A percentile compares a stretch with the other conserved stretches of the same genome.
These are phyloP conservation scores for Apoderus coryli DNA, from an alignment of 2,888 invertebrate genomes.

Conservation along the genomic window DNA sequence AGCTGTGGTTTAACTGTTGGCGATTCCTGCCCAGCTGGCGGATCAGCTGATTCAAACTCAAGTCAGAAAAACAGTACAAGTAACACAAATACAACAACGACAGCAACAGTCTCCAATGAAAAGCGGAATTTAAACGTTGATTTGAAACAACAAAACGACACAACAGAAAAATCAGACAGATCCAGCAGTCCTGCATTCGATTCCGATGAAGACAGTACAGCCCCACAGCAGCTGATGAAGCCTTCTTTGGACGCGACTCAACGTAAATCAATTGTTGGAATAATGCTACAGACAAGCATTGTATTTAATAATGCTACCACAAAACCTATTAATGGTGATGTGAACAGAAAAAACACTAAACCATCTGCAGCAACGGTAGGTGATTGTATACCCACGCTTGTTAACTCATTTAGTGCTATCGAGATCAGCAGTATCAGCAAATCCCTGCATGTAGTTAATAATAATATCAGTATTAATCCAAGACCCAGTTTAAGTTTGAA, in stretches of 20 bases:
- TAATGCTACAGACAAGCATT: neutral
- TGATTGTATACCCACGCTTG: no score
- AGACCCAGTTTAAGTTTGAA: slow-evolving; percentile 41
- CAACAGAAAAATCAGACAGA: slow-evolving; percentile 54
- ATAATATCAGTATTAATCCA: slow-evolving; percentile 19
- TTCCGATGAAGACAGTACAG: slow-evolving; percentile 77
- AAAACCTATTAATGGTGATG: no score
- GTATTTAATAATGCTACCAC: no score
- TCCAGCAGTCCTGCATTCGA: slow-evolving; percentile 91
- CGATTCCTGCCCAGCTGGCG: slow-evolving; percentile 23
- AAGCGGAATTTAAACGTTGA: slow-evolving; percentile 28
- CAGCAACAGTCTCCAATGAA: slow-evolving; percentile 38
- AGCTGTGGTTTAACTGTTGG: slow-evolving; percentile 20
- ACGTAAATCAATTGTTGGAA: slow-evolving; percentile 48
- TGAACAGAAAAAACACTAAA: slow-evolving; percentile 41
- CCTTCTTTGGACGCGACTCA: slow-evolving; percentile 33
- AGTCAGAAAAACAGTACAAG: slow-evolving; percentile 45
- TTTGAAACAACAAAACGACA: slow-evolving; percentile 20
- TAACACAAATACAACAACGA: slow-evolving; percentile 41
- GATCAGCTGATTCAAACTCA: slow-evolving; percentile 43
- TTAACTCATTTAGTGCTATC: slow-evolving; percentile 12
- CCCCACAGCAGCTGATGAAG: slow-evolving; percentile 13
- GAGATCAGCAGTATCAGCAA: neutral
- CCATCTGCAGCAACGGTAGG: slow-evolving; percentile 7
- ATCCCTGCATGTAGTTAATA: no score